phyloP scores from a whole-genome alignment of 1,140 invertebrate species.

The Gerris buenoi region DNA sequence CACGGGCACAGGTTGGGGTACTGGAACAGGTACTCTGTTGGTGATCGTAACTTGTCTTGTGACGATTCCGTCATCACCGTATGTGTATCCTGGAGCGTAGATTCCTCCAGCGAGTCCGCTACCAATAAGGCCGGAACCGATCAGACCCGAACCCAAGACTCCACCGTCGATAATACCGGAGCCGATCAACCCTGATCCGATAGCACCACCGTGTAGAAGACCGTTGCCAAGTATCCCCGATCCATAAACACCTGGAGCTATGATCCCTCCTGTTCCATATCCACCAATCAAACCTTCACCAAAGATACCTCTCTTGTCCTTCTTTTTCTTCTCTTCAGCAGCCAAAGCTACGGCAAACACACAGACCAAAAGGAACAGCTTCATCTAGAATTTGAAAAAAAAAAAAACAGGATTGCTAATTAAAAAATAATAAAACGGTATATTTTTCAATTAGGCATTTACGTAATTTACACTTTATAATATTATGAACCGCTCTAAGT shows the following conservation, averaged over 20 bases:
- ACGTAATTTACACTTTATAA: too few species aligned
- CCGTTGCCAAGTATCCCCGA: neutral
- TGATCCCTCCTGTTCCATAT: neutral
- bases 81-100: slow-evolving; percentile 17
- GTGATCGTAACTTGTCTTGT: slow-evolving; percentile 29
- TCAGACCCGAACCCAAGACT: neutral
- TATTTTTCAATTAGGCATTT: too few species aligned
- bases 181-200: neutral
- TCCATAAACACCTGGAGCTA: neutral
- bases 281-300: neutral
- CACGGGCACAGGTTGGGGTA: slow-evolving; percentile 41
- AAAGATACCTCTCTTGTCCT: neutral
- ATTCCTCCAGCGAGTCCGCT: neutral
- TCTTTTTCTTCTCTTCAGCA: neutral
- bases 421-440: too few species aligned
- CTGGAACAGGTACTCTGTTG: slow-evolving; percentile 35
- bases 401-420: too few species aligned
- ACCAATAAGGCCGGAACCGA: neutral
- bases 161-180: neutral
- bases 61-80: slow-evolving; percentile 27
- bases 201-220: neutral
- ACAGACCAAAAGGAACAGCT: too few species aligned
- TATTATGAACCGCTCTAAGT: too few species aligned
- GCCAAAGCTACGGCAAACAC: too few species aligned
- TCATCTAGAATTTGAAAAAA: too few species aligned